Base-by-base conservation (phyloP, 2,113 vertebrate genomes). In the Penelope pileata region DNA sequence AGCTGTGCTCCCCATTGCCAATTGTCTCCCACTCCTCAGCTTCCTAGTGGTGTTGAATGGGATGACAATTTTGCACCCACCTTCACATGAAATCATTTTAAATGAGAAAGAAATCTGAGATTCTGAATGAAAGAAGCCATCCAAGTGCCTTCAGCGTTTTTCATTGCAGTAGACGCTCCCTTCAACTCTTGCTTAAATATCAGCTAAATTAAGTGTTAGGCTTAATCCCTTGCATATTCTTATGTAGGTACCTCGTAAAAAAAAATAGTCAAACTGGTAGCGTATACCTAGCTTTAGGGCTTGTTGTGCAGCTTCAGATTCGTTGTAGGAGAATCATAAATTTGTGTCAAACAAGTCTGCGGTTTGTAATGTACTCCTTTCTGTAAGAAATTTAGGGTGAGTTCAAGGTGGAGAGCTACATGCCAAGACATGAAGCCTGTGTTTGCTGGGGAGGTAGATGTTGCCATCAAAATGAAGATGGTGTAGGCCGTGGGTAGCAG, bases 211-310 rank as follows among this genome's bases (percentile, higher is more conserved):
- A 91, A 90, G 32, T 73, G 16, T 83, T 54, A 86, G 54, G 11
- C n/a, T 90, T 88, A 93, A 90, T 88, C 56, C 77, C 47, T 62
- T 88, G 17, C 56, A 58, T 16, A 3, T 73, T 93, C 66, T 92
- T 10, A 91, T 47, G 47, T 59, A 87, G 73, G 74, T 90, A 77
- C 7, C 4, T 81, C 74, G 34, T 3, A 27, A 66, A 83, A 70
- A 43, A 84, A 60, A 59, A 45, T 9, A 51, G 17, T 63, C 32
- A 74, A 83, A 59, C 38, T 70, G 40, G 7, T 59, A 40, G 47
- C 4, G 1, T 80, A 17, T 73, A 34, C 29, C 7, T 85, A 51
- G 36, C 63, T 88, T 80, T 68, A 93, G 73, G 78, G 17, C 7
- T 75, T 74, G 72, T 58, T 88, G 53, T 38, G 54, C 42, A 72